A percentile compares a stretch with the other conserved stretches of the same genome.
Evolutionary conservation across 2,113 vertebrate species (phyloP).

Genomic region (Cavia porcellus): DNA sequence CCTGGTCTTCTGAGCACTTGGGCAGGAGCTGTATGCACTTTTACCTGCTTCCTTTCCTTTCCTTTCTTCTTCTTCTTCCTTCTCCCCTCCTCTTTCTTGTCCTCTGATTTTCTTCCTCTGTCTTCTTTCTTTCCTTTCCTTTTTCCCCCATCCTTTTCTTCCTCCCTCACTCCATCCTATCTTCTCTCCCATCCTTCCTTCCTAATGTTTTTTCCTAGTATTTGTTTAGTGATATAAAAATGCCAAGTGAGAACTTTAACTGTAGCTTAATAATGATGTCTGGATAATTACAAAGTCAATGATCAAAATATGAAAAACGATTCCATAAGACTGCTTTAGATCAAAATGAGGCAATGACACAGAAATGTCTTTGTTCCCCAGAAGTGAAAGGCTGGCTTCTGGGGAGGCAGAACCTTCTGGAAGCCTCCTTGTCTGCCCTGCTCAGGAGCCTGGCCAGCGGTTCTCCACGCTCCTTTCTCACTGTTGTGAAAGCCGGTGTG

Average conservation of each 20-base stretch:
- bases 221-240: not conserved
- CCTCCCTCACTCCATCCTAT: not conserved
- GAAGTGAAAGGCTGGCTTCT: not conserved
- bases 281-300: not conserved
- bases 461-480: not conserved
- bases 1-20: not conserved
- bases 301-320: not conserved
- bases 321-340: not conserved
- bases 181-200: not conserved
- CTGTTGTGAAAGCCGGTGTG: not conserved
- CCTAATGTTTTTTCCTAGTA: not conserved
- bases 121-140: fast-evolving
- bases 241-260: not conserved
- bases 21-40: too few relatives aligned
- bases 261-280: not conserved
- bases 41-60: not conserved
- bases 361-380: not conserved
- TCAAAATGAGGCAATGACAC: not conserved
- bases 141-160: not conserved
- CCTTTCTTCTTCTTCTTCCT: not conserved
- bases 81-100: fast-evolving
- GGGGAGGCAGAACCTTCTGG: not conserved
- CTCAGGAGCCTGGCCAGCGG: not conserved
- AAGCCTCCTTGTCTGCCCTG: fast-evolving
- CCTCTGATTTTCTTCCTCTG: not conserved